These are phyloP conservation scores for Ptychochromis oligacanthus DNA, from an alignment of 2,113 vertebrate species.

Conservation along the genomic window DNA sequence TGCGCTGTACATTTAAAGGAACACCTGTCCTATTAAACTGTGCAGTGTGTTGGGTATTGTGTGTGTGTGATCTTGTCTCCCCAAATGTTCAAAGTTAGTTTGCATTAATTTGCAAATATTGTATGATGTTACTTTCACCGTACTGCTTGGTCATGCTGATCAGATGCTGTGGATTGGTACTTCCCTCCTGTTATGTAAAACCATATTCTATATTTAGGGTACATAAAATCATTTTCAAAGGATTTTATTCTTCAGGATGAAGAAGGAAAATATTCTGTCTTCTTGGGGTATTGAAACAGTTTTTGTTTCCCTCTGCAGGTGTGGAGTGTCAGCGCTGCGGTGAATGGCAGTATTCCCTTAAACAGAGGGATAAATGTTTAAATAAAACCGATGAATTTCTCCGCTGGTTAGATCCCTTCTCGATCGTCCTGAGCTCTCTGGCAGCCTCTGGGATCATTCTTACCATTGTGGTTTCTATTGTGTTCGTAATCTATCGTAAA, in stretches of 20 bases:
- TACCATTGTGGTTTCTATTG: constrained; percentile 18
- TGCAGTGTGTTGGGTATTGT: accelerated
- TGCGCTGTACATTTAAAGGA: background rate
- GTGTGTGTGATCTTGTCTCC: no score
- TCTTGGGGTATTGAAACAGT: background rate
- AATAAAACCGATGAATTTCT: constrained; percentile 39
- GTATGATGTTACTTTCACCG: background rate
- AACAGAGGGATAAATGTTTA: constrained; percentile 16
- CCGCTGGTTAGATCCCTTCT: constrained; percentile 18
- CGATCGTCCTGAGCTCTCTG: constrained; percentile 25
- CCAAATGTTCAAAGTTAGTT: no score
- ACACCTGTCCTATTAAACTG: accelerated
- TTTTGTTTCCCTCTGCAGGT: constrained; percentile 27
- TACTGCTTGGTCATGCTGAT: background rate
- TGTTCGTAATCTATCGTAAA: constrained; percentile 43
- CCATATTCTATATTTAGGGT: background rate
- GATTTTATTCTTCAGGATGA: background rate
- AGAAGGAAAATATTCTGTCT: background rate
- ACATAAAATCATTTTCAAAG: background rate
- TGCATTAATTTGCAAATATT: no score
- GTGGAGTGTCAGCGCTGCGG: constrained; percentile 16
- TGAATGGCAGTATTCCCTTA: background rate
- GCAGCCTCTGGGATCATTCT: constrained; percentile 23
- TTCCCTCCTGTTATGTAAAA: background rate
- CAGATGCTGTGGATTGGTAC: background rate